Base-by-base conservation (phyloP, 2,888 invertebrate species). In the Acanthococcus lagerstroemiae region DNA sequence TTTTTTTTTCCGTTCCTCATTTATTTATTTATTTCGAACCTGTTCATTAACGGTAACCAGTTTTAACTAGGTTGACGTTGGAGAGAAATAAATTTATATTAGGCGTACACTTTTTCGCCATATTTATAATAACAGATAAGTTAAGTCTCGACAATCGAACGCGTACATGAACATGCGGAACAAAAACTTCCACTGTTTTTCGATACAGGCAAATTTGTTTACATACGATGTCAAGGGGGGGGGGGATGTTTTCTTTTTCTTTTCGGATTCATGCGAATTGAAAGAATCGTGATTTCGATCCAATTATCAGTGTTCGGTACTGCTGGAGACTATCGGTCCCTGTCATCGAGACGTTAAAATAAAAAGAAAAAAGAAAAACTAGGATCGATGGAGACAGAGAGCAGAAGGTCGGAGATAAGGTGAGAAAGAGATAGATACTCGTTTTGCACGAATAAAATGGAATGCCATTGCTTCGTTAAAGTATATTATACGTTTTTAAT, bases 271-370 rank as follows among this genome's bases (percentile, higher is more conserved):
- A 48, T 60, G 60, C 46, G 60, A 60, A 60, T 60, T 60, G 48
- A n/a, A 60, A 60, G 60, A 60, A 60, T 60, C 60, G 60, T 60
- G 60, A 60, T 60, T 60, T 60, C 60, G 60, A 60, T 60, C 60
- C 60, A 60, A 60, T 60, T 60, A 60, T 60, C 27, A 46, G 27
- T 44, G 58, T 46, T 45, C 46, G 27, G 26, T 26, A 46, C 48
- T 27, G 19, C 15, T 45, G 46, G 26, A 27, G 27, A 45, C 46
- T 60, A 60, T 60, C 60, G 46, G 46, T 46, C 15, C 60, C 26
- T 60, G 60, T 60, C 60, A 60, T 60, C 60, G 26, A 19, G 27
- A 48, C 27, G 46, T 45, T 46, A 60, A 46, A 46, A n/a, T n/a
- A n/a, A n/a, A n/a, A n/a, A n/a, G n/a, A n/a, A n/a, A n/a, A 48